These are phyloP conservation scores for Philereme transversata DNA, from an alignment of 2,888 invertebrate genomes.

Conservation along the genomic window DNA sequence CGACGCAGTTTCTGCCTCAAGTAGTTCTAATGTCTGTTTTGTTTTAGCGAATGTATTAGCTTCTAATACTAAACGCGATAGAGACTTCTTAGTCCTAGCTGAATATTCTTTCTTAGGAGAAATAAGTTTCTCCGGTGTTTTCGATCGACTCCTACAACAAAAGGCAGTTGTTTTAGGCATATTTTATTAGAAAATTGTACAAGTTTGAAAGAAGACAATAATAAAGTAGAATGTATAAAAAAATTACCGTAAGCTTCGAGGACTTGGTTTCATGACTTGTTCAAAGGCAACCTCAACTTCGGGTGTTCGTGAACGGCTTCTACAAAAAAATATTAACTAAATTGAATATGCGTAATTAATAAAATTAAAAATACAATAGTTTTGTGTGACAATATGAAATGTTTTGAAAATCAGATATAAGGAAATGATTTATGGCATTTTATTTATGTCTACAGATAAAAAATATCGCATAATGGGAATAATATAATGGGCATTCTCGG, in stretches of 20 bases:
- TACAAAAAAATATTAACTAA: constrained; percentile 24
- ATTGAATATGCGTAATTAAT: too few relatives aligned
- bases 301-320: constrained; percentile 69
- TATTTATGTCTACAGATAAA: too few relatives aligned
- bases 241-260: constrained; percentile 54
- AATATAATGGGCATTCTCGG: too few relatives aligned
- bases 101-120: constrained; percentile 64
- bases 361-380: too few relatives aligned
- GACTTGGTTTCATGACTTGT: constrained; percentile 46
- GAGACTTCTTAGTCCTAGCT: constrained; percentile 61
- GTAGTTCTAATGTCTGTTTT: constrained; percentile 54
- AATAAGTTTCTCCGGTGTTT: constrained; percentile 74
- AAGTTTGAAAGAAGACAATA: neutral
- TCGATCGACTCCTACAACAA: constrained; percentile 65
- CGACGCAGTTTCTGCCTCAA: constrained; percentile 44
- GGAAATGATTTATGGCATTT: too few relatives aligned
- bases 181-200: constrained; percentile 8
- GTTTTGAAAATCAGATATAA: too few relatives aligned
- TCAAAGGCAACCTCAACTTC: constrained; percentile 57
- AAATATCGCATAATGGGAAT: too few relatives aligned
- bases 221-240: constrained; percentile 6
- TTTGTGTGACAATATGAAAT: too few relatives aligned
- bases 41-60: constrained; percentile 73
- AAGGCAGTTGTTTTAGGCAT: constrained; percentile 6
- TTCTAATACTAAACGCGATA: constrained; percentile 73